phyloP scores from a whole-genome alignment of 64 coral and sea anemone genomes.

The Porites lutea region DNA sequence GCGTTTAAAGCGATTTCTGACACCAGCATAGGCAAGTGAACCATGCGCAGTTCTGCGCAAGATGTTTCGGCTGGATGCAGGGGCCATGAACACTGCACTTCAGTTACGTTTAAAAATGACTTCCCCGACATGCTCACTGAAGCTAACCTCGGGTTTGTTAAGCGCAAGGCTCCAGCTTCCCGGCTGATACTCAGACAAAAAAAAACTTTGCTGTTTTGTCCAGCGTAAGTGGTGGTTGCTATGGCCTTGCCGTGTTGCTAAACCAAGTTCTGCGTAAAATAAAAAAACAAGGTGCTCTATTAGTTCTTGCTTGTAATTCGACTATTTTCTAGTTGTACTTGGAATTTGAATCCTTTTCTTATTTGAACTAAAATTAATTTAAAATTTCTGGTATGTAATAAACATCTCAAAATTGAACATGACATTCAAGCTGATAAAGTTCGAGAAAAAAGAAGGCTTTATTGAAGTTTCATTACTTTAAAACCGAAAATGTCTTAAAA shows the following conservation, averaged over 20 bases:
- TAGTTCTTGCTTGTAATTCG: neutral
- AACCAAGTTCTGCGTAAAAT: neutral
- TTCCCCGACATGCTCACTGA: neutral
- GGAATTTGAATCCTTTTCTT: too few species aligned
- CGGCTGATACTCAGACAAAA: neutral
- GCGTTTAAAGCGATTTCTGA: neutral
- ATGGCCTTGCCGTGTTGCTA: neutral
- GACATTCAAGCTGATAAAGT: too few species aligned
- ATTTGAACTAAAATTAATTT: too few species aligned
- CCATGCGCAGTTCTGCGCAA: neutral
- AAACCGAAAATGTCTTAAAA: too few species aligned
- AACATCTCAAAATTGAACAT: too few species aligned
- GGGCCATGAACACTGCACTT: conserved; percentile 19
- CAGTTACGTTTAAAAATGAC: neutral
- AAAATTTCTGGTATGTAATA: too few species aligned
- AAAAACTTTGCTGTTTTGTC: neutral
- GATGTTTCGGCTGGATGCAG: conserved; percentile 2
- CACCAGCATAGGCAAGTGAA: neutral
- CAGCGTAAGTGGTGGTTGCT: neutral
- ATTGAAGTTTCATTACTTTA: too few species aligned
- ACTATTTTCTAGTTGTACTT: too few species aligned
- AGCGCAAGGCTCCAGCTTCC: neutral
- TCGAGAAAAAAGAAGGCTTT: too few species aligned
- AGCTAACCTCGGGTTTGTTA: too few species aligned
- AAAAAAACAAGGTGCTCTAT: neutral